Evolutionary conservation across 2,888 invertebrate genomes (phyloP), one percentile per base, ranked within the genome.

Genomic region (Apamea crenata): DNA sequence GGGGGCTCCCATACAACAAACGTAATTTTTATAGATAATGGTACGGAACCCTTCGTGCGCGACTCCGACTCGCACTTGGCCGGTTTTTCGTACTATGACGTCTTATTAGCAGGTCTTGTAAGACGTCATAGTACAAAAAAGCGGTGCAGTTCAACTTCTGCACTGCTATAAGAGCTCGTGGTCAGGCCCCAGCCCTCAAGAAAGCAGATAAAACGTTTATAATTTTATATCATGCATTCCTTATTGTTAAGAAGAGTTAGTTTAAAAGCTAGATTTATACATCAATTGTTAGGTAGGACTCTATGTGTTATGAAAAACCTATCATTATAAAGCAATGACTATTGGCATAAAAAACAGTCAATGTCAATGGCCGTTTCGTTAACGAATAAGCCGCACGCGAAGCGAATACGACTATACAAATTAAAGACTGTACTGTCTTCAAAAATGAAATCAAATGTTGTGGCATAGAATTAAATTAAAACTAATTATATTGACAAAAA

Each of bases 261-360:
- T 86, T 63, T 53, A 65, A 69, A 63, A 74, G 71, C 53, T 78
- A 75, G 65, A 56, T 86, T 56, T 56, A 59, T 80, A 81, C 21
- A 36, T 65, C 32, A 76, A 8, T 71, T 68, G 36, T 40, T 61
- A 71, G 25, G 7, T 65, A 77, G 12, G 10, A 63, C n/a, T 32
- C 40, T 50, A 50, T 6, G 50, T 40, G 18, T 53, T 63, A 47
- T 78, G 36, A 47, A 44, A 80, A 53, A 1, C 12, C 3, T 44
- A 61, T n/a, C 8, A n/a, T 53, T 25, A 4, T 29, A 56, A 18
- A 21, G 18, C 18, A 78, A 53, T 29, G 5, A 75, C 44, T 29
- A 47, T 56, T 68, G 32, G 14, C 16, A n/a, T n/a, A 59, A 68
- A 2, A 53, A 36, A 44, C 10, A 53, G 2, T 40, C 2, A 25